Evolutionary conservation across 2,797 vertebrate genomes (phyloP).

Genomic region (Carapus acus): DNA sequence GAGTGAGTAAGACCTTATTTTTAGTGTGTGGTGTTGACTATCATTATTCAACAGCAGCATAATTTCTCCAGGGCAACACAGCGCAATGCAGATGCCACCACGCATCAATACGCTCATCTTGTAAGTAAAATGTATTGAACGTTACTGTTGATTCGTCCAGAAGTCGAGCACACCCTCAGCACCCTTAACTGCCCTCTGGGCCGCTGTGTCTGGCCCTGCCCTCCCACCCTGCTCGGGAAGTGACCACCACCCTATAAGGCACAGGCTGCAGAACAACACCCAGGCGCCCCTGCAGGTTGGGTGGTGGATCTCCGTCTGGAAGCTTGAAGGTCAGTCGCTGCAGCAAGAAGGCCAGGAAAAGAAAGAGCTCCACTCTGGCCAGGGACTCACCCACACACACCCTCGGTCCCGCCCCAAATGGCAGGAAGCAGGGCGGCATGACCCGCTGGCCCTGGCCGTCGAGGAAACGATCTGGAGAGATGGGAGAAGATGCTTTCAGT

Average conservation of each 20-base stretch:
- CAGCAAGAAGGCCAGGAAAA: constrained; percentile 72
- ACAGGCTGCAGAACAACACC: constrained; percentile 73
- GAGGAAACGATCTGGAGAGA: constrained; percentile 69
- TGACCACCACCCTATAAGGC: constrained; percentile 58
- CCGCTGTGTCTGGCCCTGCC: constrained; percentile 9
- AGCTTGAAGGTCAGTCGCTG: constrained; percentile 68
- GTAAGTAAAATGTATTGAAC: too few species aligned
- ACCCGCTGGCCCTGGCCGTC: constrained; percentile 57
- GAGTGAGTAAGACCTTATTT: too few species aligned
- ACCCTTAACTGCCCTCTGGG: not conserved
- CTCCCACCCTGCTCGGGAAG: constrained; percentile 45
- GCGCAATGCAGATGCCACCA: too few species aligned
- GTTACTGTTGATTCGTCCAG: too few species aligned
- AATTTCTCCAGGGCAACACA: too few species aligned
- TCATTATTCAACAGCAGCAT: too few species aligned
- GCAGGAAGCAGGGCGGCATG: constrained; percentile 65
- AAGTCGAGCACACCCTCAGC: too few species aligned
- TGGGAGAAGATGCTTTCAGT: not conserved
- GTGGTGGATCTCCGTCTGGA: constrained; percentile 50
- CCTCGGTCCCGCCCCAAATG: constrained; percentile 75
- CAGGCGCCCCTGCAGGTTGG: constrained; percentile 68
- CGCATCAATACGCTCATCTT: too few species aligned
- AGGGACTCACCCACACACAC: constrained; percentile 75
- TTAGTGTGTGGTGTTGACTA: too few species aligned
- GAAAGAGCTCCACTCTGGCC: constrained; percentile 73